Conservation (phyloP, 2,888 invertebrate species). For the Epsilonema sp. region DNA sequence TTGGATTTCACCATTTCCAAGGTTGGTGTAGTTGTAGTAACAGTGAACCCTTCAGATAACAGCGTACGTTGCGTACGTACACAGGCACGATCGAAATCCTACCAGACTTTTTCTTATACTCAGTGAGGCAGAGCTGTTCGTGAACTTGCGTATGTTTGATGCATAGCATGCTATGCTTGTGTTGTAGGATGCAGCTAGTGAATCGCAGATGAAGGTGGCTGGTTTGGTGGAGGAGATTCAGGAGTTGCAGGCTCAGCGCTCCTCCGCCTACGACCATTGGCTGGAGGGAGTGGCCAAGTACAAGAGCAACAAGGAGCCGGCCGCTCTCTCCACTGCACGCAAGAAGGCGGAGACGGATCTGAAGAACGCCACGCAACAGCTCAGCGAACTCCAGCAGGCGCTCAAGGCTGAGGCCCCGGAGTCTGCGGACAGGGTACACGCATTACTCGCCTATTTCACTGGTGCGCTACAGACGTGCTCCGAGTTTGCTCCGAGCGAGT, state of each 20-base stretch:
- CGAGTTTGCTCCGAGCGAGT: too few species aligned
- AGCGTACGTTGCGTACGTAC: too few species aligned
- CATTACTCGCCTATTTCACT: not conserved
- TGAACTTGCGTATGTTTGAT: too few species aligned
- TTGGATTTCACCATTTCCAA: constrained; percentile 74
- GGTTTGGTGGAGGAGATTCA: constrained; percentile 40
- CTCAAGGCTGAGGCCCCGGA: constrained; percentile 43
- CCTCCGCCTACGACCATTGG: constrained; percentile 41
- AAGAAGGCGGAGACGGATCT: constrained; percentile 43
- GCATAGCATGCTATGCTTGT: too few species aligned
- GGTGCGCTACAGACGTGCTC: too few species aligned
- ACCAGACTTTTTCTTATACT: too few species aligned
- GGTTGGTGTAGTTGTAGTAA: too few species aligned
- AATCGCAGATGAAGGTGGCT: constrained; percentile 34
- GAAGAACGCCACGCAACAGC: constrained; percentile 39
- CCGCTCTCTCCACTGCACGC: constrained; percentile 27
- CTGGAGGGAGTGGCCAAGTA: constrained; percentile 43
- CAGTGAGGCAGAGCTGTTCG: too few species aligned
- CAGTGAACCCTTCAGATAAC: too few species aligned
- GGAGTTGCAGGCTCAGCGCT: constrained; percentile 41
- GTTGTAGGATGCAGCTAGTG: constrained; percentile 38
- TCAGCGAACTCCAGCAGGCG: constrained; percentile 38
- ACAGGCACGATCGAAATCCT: too few species aligned
- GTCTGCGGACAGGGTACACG: constrained; percentile 39
- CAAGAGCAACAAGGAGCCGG: constrained; percentile 38